Evolutionary conservation across 2,113 vertebrate species (phyloP).

Genomic region (Charina bottae): DNA sequence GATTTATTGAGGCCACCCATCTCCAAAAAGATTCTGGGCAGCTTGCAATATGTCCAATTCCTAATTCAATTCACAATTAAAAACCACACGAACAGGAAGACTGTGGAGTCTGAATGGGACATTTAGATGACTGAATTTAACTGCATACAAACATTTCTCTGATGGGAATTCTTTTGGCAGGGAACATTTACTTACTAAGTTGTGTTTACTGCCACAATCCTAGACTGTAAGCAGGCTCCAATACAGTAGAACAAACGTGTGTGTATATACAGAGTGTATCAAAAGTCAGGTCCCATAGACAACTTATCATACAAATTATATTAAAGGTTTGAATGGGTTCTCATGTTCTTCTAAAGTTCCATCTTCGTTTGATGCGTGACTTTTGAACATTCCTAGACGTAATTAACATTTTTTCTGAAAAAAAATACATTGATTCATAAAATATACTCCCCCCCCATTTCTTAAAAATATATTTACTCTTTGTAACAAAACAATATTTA

Average conservation of each 20-base stretch:
- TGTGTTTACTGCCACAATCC: background rate
- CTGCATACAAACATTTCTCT: background rate
- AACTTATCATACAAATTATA: too few relatives aligned
- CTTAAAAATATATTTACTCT: background rate
- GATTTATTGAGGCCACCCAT: background rate
- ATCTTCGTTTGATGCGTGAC: background rate
- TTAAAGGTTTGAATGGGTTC: too few relatives aligned
- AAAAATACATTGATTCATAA: background rate
- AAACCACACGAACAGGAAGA: background rate
- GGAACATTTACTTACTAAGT: background rate
- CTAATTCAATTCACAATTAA: background rate
- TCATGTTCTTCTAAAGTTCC: background rate
- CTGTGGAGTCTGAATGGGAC: background rate
- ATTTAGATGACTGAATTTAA: background rate
- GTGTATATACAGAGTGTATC: background rate
- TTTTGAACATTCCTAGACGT: background rate
- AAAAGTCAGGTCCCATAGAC: background rate
- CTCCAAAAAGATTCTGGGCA: background rate
- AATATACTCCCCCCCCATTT: background rate
- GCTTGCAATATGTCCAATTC: background rate
- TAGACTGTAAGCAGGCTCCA: background rate
- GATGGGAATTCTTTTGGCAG: background rate
- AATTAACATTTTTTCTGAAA: background rate
- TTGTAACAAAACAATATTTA: background rate
- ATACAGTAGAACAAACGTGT: background rate